Base-by-base conservation (phyloP, 2,113 vertebrate species). In the Neopipo cinnamomea region DNA sequence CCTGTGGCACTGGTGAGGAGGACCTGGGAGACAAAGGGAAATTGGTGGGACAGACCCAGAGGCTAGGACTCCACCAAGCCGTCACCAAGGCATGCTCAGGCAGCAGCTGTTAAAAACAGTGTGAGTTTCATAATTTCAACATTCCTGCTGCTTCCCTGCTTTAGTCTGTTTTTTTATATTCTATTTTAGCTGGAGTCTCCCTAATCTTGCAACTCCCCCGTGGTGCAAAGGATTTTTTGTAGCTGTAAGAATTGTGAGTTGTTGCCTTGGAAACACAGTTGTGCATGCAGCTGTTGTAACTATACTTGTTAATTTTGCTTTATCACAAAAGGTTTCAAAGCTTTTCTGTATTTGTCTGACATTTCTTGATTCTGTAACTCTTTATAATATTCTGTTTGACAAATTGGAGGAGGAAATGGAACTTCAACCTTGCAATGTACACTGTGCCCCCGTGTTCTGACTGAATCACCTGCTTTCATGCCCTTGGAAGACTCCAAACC, bases 261-360 rank as follows among this genome's bases (percentile, higher is more conserved):
- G 92, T 97, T 97, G 90, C 91, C 89, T 90, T 96, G 91, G 95
- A 95, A 97, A 98, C 85, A 78, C 97, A 96, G 96, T 96, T 97
- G 97, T 97, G 89, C 91, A 88, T 96, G 95, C 96, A 88, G 92
- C 90, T 95, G 89, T 93, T 91, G 52, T 94, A 95, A 97, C 67
- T 63, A 35, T 86, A 80, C 96, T 95, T 95, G 91, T 89, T 96
- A 91, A 89, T 96, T 94, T 61, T 76, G 88, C 42, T 92, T 93
- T 95, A 94, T 91, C 78, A 85, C 84, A 67, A 94, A 94, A 35
- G 93, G 75, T 91, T 96, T 95, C 73, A 80, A 92, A 93, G 93
- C 80, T 91, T 91, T 79, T 31, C 72, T 71, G 89, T 90, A 15
- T 97, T 91, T 94, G 52, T 59, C 76, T 94, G 86, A 94, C 88